Conservation (phyloP, 2,888 invertebrate genomes). For the Lamellibrachia satsuma region DNA sequence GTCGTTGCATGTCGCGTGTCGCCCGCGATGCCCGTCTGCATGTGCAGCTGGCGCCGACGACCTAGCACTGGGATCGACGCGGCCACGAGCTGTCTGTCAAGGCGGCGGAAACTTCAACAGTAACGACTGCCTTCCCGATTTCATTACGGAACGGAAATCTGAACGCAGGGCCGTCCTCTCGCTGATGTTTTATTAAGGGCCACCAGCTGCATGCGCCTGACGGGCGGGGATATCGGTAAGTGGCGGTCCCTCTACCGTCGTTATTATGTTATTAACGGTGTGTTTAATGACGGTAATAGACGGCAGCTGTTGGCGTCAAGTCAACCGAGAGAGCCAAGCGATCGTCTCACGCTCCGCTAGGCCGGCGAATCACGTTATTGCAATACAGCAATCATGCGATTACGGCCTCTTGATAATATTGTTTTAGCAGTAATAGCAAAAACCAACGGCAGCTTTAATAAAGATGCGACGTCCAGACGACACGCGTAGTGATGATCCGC, state of each 20-base stretch:
- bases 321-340: not conserved
- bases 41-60: not conserved
- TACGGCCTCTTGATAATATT: not conserved
- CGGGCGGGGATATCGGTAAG: conserved; percentile 1
- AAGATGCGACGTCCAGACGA: not conserved
- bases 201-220: not conserved
- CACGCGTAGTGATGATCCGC: not conserved
- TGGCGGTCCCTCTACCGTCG: not conserved
- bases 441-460: not conserved
- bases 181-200: not conserved
- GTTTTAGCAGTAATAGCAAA: not conserved
- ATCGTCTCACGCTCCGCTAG: not conserved
- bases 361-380: not conserved
- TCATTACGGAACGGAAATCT: conserved; percentile 6
- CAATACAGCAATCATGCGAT: conserved; percentile 12
- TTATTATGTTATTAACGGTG: conserved; percentile 11
- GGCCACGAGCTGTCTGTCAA: not conserved
- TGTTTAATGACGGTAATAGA: not conserved
- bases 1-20: not conserved
- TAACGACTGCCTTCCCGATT: conserved; percentile 17
- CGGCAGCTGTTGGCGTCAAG: not conserved
- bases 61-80: not conserved
- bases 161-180: not conserved
- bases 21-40: not conserved
- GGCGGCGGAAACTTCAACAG: not conserved